A percentile compares a stretch with the other conserved stretches of the same genome.
phyloP scores from a whole-genome alignment of 2,797 vertebrate species.

The Salarias fasciatus region DNA sequence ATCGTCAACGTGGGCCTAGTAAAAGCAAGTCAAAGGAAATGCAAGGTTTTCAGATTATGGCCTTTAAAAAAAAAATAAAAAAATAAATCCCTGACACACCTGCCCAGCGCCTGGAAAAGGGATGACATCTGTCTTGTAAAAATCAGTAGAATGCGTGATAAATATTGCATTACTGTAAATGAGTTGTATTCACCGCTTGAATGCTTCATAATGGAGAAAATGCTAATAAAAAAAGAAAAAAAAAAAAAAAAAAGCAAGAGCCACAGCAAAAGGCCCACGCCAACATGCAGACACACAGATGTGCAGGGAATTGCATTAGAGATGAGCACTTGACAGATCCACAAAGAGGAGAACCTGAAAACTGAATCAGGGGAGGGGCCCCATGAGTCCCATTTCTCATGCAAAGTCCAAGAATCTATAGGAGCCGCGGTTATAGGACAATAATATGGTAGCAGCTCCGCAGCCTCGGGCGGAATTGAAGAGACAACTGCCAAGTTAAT shows the following conservation, averaged over 20 bases:
- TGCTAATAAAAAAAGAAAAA: constrained; percentile 49
- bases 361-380: constrained; percentile 22
- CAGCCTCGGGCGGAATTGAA: constrained; percentile 15
- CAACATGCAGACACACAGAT: constrained; percentile 35
- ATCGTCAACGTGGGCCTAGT: constrained; percentile 65
- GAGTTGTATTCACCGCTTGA: constrained; percentile 66
- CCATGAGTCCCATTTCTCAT: constrained; percentile 42
- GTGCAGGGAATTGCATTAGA: constrained; percentile 43
- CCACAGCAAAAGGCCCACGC: constrained; percentile 19
- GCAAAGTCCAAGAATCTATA: constrained; percentile 41
- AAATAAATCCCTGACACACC: constrained; percentile 33
- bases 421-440: constrained; percentile 28
- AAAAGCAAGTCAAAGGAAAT: constrained; percentile 63
- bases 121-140: constrained; percentile 72
- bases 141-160: constrained; percentile 63
- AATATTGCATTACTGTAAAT: constrained; percentile 75
- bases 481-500: constrained; percentile 17
- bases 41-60: constrained; percentile 62
- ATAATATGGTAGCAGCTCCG: constrained; percentile 5
- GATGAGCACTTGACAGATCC: constrained; percentile 37
- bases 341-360: constrained; percentile 15
- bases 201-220: constrained; percentile 68
- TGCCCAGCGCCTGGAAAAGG: constrained; percentile 45
- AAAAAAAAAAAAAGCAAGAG: constrained; percentile 32
- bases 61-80: constrained; percentile 39